These are phyloP conservation scores for Semaprochilodus insignis DNA, from an alignment of 2,797 vertebrate genomes.

Conservation along the genomic window DNA sequence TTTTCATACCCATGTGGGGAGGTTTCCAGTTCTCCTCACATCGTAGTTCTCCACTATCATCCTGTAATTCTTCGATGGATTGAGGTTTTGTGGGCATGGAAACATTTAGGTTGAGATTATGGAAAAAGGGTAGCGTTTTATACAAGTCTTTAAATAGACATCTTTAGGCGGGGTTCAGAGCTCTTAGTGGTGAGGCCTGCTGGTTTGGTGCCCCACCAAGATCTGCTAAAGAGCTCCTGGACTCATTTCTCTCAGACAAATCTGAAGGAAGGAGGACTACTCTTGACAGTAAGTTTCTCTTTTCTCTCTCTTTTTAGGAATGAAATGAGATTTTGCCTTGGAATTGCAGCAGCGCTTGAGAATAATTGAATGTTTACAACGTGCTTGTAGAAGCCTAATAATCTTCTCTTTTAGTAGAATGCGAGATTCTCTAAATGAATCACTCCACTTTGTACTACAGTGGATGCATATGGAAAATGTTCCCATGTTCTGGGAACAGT, in stretches of 20 bases:
- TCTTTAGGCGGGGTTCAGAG: conserved; percentile 80
- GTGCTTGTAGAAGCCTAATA: background rate
- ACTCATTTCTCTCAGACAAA: conserved; percentile 53
- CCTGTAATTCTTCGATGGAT: conserved; percentile 12
- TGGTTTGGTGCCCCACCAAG: conserved; percentile 66
- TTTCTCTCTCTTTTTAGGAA: conserved; percentile 19
- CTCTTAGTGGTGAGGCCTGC: conserved; percentile 76
- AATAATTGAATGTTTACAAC: background rate
- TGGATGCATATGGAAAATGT: background rate
- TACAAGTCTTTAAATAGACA: conserved; percentile 76
- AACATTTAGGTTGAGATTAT: conserved; percentile 20
- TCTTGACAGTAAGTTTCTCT: conserved; percentile 72
- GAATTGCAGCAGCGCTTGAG: background rate
- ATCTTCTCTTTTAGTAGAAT: no score
- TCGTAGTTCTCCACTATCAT: conserved; percentile 13
- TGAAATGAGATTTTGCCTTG: background rate
- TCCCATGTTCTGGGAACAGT: background rate
- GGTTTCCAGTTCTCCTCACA: conserved; percentile 11
- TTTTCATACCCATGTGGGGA: conserved; percentile 16
- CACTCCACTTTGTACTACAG: background rate
- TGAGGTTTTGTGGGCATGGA: conserved; percentile 37
- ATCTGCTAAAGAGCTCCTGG: conserved; percentile 58
- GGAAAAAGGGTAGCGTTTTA: conserved; percentile 65
- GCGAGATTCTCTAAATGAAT: background rate
- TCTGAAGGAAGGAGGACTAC: conserved; percentile 61